Conservation (phyloP, 2,888 invertebrate species). For the Galerucella pusilla region DNA sequence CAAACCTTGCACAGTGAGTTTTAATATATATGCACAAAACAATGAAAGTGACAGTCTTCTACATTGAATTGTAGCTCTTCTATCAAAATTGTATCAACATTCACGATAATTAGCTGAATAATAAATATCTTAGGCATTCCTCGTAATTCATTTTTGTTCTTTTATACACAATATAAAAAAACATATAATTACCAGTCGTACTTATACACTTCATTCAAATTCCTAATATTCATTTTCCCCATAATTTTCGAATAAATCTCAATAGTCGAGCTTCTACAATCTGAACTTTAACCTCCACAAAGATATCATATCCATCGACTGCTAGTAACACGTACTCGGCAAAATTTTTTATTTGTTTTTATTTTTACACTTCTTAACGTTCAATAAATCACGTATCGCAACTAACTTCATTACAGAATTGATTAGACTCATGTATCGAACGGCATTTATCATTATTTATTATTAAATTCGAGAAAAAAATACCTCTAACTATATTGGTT, state of each 20-base stretch:
- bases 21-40: no score
- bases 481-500: slow-evolving; percentile 8
- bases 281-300: slow-evolving; percentile 1
- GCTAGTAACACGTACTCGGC: slow-evolving; percentile 3
- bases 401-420: slow-evolving; percentile 19
- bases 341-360: slow-evolving; percentile 9
- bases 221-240: slow-evolving; percentile 4
- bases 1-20: no score
- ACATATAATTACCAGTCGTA: neutral
- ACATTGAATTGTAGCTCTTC: no score
- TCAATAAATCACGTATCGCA: slow-evolving; percentile 17
- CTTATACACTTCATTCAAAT: neutral
- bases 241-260: slow-evolving; percentile 10
- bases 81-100: no score
- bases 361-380: slow-evolving; percentile 14
- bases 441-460: slow-evolving; percentile 21
- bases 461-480: slow-evolving; percentile 5
- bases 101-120: no score
- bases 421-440: slow-evolving; percentile 10
- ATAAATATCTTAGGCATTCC: no score
- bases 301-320: slow-evolving; percentile 5
- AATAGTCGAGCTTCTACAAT: slow-evolving; percentile 9
- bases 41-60: no score
- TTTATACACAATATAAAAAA: neutral
- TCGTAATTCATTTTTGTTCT: neutral